Evolutionary conservation across 2,797 vertebrate genomes (phyloP), one percentile per base, ranked within the genome.

Genomic region (Thamnophis elegans): DNA sequence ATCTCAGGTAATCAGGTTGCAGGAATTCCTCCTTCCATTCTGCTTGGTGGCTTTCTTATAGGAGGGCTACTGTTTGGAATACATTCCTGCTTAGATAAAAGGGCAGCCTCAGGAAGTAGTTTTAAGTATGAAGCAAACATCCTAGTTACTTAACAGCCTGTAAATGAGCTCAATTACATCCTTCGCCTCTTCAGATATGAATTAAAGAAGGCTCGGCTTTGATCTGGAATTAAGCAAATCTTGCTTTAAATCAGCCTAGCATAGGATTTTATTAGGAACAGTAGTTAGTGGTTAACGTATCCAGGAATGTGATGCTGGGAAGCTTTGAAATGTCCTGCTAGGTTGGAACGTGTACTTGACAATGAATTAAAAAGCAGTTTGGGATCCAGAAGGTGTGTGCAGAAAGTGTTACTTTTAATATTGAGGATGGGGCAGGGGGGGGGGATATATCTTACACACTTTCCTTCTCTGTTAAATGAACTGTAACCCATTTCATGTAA

Each of bases 1-100:
- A 97, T 96, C 96, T 93, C 88, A 93, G 94, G 94, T 95, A 94
- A 96, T 97, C 96, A 97, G 97, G 95, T 95, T 95, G 95, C 91
- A 96, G 94, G 95, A 95, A 94, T 96, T 95, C 95, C 89, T 73
- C 91, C 93, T 51, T 95, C 92, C 68, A 93, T 89, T 82, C 93
- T 51, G 93, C 91, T 97, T 96, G 95, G 96, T 92, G 94, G 95
- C 95, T 95, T 92, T 87, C 92, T 91, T 96, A 94, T 89, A 89
- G 95, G 7, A 91, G 88, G 91, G 93, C 94, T 95, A 90, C 95
- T 95, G 93, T 96, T 96, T 97, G 96, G 94, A 96, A 95, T 95
- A 94, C 93, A 95, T 95, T 65, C 36, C 47, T 32, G 11, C 42
- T 56, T 56, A 94, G 93, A 94, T 95, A 91, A 95, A 96, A 96